Evolutionary conservation across 1,140 invertebrate species (phyloP).

Genomic region (Aradophagus sp.): DNA sequence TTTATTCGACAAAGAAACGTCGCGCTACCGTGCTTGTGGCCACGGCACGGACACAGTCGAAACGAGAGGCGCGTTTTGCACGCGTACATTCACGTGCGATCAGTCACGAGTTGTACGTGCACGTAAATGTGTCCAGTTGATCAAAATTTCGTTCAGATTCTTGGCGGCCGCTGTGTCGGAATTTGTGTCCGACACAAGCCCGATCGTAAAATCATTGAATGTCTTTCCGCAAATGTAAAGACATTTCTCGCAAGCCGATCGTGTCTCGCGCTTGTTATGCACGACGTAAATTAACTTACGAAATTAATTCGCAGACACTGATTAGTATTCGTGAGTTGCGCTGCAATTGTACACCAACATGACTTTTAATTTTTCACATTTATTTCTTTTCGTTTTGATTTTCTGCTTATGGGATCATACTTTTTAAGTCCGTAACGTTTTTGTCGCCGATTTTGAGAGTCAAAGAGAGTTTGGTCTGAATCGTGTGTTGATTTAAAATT

Average conservation of each 20-base stretch:
- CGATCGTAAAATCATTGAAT: no score
- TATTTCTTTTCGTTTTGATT: no score
- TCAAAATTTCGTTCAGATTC: conserved; percentile 20
- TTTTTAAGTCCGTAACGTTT: not conserved
- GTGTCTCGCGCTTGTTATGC: no score
- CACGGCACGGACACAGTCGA: conserved; percentile 54
- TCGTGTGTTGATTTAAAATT: conserved; percentile 2
- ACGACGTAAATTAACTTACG: no score
- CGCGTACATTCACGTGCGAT: conserved; percentile 55
- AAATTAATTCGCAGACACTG: no score
- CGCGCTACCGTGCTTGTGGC: conserved; percentile 73
- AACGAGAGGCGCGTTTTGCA: conserved; percentile 33
- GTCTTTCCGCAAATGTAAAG: no score
- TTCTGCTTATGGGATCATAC: no score
- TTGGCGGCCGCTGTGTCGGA: not conserved
- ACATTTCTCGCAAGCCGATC: no score
- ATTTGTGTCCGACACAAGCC: no score
- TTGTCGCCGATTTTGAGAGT: conserved; percentile 39
- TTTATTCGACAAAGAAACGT: conserved; percentile 72
- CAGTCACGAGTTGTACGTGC: conserved; percentile 43
- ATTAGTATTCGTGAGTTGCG: no score
- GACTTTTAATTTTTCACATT: no score
- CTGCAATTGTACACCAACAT: no score
- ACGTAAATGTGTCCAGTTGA: conserved; percentile 19
- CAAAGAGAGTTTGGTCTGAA: conserved; percentile 69